Evolutionary conservation across 1,140 invertebrate genomes (phyloP), one percentile per base, ranked within the genome.

Genomic region (Drosophila sturtevanti): DNA sequence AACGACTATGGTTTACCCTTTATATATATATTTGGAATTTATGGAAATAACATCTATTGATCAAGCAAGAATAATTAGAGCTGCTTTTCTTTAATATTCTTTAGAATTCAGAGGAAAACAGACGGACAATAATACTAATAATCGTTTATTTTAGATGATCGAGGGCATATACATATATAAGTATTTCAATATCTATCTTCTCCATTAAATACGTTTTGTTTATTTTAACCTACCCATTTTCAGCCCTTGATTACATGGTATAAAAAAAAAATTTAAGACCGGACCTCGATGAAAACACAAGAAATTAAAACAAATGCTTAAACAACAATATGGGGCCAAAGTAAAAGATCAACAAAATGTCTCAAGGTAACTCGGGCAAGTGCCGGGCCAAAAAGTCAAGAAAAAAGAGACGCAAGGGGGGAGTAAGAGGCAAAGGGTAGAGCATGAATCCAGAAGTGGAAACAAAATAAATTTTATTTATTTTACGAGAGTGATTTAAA

Each of bases 401-500:
- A 10, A 18, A 16, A 24, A 51, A 34, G 6, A 14, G 38, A 2
- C 0, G n/a, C 7, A 31, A 24, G 2, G 7, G 27, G 27, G 18
- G n/a, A 18, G 16, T 27, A 38, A 37, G 10, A 14, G 38, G 34
- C 9, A 18, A 22, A 52, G 11, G 21, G 22, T 1, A 41, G 44
- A 22, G 41, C 6, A 11, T 16, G 31, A 31, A 31, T 34, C 27
- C 38, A 58, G 58, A 11, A 62, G 72, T 52, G 35, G 38, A 48
- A 48, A 55, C 56, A 35, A 34, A 31, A 24, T 59, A 52, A 75
- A 63, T 66, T 81, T 75, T 86, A 86, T 86, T 86, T 86, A 86
- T 86, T 86, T 86, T 75, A 72, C 82, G 59, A 85, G 81, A 87
- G 72, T 86, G 75, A 77, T 89, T 86, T 73, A 77, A 79, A 87